Conservation (phyloP, 2,888 invertebrate species). For the Eueremaeus valkanovi region DNA sequence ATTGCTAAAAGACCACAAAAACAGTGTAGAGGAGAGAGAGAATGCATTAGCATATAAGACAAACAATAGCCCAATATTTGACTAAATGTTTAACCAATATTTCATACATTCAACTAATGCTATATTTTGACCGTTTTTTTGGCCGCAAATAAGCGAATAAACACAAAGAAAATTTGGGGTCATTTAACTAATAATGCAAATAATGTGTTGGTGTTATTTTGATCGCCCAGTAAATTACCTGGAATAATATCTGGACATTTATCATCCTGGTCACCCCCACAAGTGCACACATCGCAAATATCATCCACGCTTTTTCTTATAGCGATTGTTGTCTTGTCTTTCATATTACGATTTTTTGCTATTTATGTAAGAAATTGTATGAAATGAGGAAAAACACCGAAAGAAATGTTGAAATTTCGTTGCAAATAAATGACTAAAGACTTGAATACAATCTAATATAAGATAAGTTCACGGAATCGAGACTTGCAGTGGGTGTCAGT, state of each 20-base stretch:
- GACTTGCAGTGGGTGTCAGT: no score
- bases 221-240: slow-evolving; percentile 52
- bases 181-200: background rate
- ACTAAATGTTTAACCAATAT: slow-evolving; percentile 1
- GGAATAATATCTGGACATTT: slow-evolving; percentile 62
- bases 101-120: background rate
- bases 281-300: slow-evolving; percentile 42
- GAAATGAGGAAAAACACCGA: background rate
- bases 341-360: slow-evolving; percentile 29
- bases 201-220: background rate
- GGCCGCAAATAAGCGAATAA: no score
- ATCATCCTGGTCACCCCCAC: slow-evolving; percentile 55
- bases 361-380: slow-evolving; percentile 3
- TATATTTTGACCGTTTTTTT: background rate
- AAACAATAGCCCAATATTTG: background rate
- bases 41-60: background rate
- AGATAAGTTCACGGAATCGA: no score
- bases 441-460: background rate
- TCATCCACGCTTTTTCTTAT: slow-evolving; percentile 40
- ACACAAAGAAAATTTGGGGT: background rate
- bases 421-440: no score
- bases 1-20: slow-evolving; percentile 20
- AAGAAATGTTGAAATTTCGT: background rate
- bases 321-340: slow-evolving; percentile 37
- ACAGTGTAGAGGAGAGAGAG: background rate